Conservation (phyloP, 2,888 invertebrate species). For the Caenorhabditis zanzibari region DNA sequence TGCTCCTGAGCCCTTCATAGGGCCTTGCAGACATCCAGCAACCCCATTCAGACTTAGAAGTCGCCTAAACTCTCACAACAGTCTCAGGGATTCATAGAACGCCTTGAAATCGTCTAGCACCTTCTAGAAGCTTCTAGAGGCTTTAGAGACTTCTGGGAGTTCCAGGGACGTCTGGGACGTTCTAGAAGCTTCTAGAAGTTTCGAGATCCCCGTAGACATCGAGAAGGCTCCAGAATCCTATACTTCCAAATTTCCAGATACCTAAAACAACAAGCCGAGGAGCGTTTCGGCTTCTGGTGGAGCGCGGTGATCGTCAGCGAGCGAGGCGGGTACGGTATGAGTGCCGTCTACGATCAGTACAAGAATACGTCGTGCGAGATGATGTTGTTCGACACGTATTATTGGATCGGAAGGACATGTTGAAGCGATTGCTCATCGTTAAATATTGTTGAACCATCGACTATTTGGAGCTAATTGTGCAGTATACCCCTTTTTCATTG, state of each 20-base stretch:
- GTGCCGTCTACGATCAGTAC: slow-evolving; percentile 82
- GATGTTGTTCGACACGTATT: slow-evolving; percentile 82
- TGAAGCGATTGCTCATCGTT: slow-evolving; percentile 56
- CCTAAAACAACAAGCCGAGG: slow-evolving; percentile 82
- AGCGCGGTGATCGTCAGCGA: slow-evolving; percentile 83
- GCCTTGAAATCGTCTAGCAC: too few species aligned
- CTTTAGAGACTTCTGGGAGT: too few species aligned
- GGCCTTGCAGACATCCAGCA: too few species aligned
- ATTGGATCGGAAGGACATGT: slow-evolving; percentile 83
- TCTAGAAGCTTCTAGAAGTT: too few species aligned
- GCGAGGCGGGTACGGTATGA: slow-evolving; percentile 83
- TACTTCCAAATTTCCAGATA: slow-evolving; percentile 74
- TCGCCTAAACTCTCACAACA: too few species aligned
- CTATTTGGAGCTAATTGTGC: not conserved
- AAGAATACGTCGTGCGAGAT: slow-evolving; percentile 83
- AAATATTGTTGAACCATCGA: too few species aligned
- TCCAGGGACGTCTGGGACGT: too few species aligned
- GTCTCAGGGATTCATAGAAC: too few species aligned
- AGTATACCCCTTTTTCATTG: too few species aligned
- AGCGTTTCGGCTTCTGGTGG: slow-evolving; percentile 83
- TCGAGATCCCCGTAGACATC: not conserved
- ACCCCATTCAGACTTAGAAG: too few species aligned
- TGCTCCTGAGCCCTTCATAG: too few species aligned
- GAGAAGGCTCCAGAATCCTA: not conserved
- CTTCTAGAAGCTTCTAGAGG: too few species aligned